Evolutionary conservation across 2,888 invertebrate species (phyloP).

Genomic region (Chalcosyrphus nemorum): DNA sequence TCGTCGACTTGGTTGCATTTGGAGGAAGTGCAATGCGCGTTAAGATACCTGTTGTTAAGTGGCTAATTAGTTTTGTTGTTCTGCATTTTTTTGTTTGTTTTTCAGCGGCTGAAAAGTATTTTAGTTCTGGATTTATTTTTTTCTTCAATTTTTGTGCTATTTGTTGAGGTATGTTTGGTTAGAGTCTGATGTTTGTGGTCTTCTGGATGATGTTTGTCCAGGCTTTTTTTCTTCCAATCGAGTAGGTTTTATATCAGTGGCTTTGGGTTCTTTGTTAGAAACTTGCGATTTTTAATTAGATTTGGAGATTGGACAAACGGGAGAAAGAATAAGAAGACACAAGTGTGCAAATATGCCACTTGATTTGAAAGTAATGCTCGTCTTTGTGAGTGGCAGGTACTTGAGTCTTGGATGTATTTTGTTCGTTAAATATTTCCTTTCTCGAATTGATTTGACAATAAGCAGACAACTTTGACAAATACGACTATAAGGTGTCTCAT

Average conservation of each 20-base stretch:
- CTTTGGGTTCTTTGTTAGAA: too few relatives aligned
- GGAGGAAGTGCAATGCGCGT: conserved; percentile 70
- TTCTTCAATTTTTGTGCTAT: not conserved
- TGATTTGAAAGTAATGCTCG: too few relatives aligned
- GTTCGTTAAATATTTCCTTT: too few relatives aligned
- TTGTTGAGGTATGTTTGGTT: not conserved
- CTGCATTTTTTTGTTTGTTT: not conserved
- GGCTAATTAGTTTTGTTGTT: conserved; percentile 71
- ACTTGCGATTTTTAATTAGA: not conserved
- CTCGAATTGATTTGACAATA: too few relatives aligned
- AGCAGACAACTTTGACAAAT: too few relatives aligned
- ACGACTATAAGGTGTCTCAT: too few relatives aligned
- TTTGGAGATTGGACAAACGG: not conserved
- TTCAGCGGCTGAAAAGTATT: conserved; percentile 25
- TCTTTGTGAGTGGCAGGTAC: too few relatives aligned
- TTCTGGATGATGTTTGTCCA: not conserved
- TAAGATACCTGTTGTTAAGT: conserved; percentile 71
- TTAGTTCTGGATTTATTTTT: conserved; percentile 10
- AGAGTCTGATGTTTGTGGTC: not conserved
- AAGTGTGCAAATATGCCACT: too few relatives aligned
- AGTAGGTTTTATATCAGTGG: too few relatives aligned
- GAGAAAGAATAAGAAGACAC: too few relatives aligned
- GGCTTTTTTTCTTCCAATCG: not conserved
- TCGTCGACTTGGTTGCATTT: not conserved
- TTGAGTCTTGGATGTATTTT: too few relatives aligned